Conservation (phyloP, 2,113 vertebrate genomes). For the Sitta europaea region DNA sequence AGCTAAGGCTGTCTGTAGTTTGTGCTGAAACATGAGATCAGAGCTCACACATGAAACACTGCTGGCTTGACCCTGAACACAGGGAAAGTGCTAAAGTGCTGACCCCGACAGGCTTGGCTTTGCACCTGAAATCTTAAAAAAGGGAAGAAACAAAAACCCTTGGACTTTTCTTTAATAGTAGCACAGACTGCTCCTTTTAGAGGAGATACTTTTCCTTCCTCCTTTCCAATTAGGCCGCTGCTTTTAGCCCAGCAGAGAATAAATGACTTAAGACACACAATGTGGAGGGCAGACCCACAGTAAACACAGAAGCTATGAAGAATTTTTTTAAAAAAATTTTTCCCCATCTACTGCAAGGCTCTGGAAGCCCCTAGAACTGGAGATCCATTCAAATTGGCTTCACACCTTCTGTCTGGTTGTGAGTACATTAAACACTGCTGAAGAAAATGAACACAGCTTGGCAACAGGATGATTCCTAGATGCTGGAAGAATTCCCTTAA, state of each 20-base stretch:
- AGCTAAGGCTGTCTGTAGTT: conserved; percentile 45
- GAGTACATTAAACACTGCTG: not conserved
- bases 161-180: conserved; percentile 48
- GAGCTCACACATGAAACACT: conserved; percentile 55
- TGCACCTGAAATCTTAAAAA: conserved; percentile 52
- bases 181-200: conserved; percentile 40
- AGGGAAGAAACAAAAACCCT: not conserved
- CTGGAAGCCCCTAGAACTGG: not conserved
- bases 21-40: conserved; percentile 40
- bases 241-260: conserved; percentile 54
- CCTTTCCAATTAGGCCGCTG: conserved; percentile 51
- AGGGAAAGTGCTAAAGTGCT: conserved; percentile 70
- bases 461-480: not conserved
- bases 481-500: conserved; percentile 8
- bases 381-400: not conserved
- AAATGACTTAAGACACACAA: conserved; percentile 3
- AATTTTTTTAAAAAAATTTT: not conserved
- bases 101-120: conserved; percentile 60
- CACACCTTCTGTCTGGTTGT: not conserved
- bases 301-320: not conserved
- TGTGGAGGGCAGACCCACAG: not conserved
- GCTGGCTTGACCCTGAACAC: conserved; percentile 61
- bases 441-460: not conserved
- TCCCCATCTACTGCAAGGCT: not conserved
- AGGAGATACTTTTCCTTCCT: conserved; percentile 23